Percentiles rank a stretch among this genome's conserved stretches.
Conservation (phyloP, 2,113 vertebrate species). For the Oenanthe melanoleuca region DNA sequence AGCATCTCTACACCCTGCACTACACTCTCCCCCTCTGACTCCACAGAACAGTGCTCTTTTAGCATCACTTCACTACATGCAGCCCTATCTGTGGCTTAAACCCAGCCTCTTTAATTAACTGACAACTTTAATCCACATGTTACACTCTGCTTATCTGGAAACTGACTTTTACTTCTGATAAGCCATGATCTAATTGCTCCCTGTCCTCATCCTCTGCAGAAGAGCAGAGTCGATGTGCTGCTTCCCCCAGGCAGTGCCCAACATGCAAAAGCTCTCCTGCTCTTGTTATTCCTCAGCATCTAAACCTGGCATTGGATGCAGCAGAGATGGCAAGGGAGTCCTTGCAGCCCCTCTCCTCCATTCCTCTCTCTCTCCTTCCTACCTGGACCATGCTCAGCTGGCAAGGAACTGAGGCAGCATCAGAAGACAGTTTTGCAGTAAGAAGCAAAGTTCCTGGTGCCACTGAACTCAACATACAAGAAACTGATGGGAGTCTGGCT, state of each 20-base stretch:
- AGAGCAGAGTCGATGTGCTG: accelerated
- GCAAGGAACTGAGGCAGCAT: neutral
- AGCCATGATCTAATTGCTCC: neutral
- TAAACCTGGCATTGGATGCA: neutral
- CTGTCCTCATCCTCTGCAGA: neutral
- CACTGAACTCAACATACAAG: neutral
- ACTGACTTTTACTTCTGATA: neutral
- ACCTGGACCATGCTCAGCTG: neutral
- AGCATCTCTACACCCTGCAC: neutral
- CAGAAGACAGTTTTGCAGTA: neutral
- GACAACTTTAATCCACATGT: neutral
- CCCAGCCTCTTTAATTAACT: neutral
- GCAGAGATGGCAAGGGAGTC: neutral
- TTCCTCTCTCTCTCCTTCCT: neutral
- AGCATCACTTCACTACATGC: neutral
- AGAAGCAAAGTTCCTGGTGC: neutral
- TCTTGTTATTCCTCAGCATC: accelerated
- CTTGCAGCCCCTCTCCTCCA: neutral
- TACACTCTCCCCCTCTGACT: accelerated
- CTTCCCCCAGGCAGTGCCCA: neutral
- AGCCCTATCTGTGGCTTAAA: neutral
- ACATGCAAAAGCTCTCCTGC: neutral
- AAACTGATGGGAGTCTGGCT: neutral
- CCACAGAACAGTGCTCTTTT: neutral
- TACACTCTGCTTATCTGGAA: neutral